These are phyloP conservation scores for Hippocampus zosterae DNA, from an alignment of 2,113 vertebrate genomes.

Conservation along the genomic window DNA sequence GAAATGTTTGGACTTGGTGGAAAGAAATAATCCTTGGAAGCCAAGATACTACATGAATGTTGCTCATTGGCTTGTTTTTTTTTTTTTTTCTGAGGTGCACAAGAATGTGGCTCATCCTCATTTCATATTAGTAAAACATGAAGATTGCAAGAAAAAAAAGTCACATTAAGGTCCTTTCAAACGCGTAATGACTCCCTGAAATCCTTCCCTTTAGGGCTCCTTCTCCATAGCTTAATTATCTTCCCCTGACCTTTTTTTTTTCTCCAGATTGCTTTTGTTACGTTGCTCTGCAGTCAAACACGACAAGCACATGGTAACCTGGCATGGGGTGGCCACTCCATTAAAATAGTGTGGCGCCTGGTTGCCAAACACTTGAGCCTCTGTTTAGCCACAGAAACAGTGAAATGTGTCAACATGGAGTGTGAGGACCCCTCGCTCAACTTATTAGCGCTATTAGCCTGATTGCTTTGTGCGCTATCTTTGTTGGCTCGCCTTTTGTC, in stretches of 20 bases:
- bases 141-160: not conserved
- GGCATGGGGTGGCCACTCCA: slow-evolving; percentile 61
- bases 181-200: slow-evolving; percentile 1
- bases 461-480: slow-evolving; percentile 69
- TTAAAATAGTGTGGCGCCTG: slow-evolving; percentile 55
- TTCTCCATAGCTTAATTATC: slow-evolving; percentile 20
- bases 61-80: not conserved
- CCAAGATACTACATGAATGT: too few relatives aligned
- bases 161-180: not conserved
- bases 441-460: slow-evolving; percentile 76
- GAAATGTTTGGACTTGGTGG: not conserved
- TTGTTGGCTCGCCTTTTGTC: slow-evolving; percentile 70
- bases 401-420: slow-evolving; percentile 73
- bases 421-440: slow-evolving; percentile 67
- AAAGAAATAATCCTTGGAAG: not conserved
- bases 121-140: not conserved
- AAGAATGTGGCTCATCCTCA: slow-evolving; percentile 31
- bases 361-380: slow-evolving; percentile 72
- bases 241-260: slow-evolving; percentile 28
- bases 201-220: not conserved
- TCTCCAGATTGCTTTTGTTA: slow-evolving; percentile 55
- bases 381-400: slow-evolving; percentile 73
- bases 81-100: not conserved
- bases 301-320: slow-evolving; percentile 61
- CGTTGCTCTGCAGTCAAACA: slow-evolving; percentile 47